Base-by-base conservation (phyloP, 1,140 invertebrate genomes). In the Orchesella cincta region DNA sequence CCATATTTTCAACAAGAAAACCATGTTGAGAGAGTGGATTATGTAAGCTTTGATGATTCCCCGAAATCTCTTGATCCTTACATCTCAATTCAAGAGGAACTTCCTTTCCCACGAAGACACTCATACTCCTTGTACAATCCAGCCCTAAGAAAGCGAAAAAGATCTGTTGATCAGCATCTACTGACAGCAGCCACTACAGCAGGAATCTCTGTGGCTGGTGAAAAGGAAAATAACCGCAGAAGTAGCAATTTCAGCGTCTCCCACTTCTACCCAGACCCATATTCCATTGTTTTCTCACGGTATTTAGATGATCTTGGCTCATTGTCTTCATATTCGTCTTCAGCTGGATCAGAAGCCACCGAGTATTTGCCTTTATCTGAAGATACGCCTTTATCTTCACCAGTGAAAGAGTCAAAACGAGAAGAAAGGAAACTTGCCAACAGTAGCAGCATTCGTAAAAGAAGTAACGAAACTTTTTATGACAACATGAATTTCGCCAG, bases 401-500 rank as follows among this genome's bases (percentile, higher is more conserved):
- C 8, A 5, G 3, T 8, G 16, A 62, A 8, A 14, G 12, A 62
- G 26, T 12, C 12, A 29, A 2, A 16, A 71, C 5, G 26, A 71
- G 67, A 33, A 71, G 33, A 14, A 46, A 36, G 36, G 2, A n/a
- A 8, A 29, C n/a, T 16, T 12, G 62, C 12, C 26, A 46, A 46
- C 39, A 46, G 20, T 8, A 12, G 8, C 20, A 12, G 8, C 39
- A 46, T 64, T 26, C 57, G n/a, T 12, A 5, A 5, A n/a, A n/a
- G n/a, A n/a, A n/a, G n/a, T n/a, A n/a, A n/a, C n/a, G 54, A 57
- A 35, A 39, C 34, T 39, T 8, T 73, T 29, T 31, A 31, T 20
- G 57, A 20, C 57, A 78, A 64, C 23, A 92, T 92, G 91, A 89
- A 89, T 86, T 89, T 86, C 81, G 81, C 89, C 35, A 92, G 91